These are phyloP conservation scores for Boulengeromyrus knoepffleri DNA, from an alignment of 2,113 vertebrate species.

Conservation along the genomic window DNA sequence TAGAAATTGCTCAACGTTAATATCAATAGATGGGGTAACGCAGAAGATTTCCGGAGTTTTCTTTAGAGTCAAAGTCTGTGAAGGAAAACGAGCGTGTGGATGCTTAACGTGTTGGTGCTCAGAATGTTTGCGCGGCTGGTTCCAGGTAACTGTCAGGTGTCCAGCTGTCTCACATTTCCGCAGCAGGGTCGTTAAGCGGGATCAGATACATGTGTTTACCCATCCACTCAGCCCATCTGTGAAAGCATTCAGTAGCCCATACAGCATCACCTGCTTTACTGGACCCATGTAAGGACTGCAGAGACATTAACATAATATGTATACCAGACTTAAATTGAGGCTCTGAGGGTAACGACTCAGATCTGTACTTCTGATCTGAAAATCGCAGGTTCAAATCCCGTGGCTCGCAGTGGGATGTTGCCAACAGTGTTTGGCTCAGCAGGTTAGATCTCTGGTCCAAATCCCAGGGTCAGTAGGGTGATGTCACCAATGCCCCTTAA, in stretches of 20 bases:
- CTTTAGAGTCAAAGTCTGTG: not conserved
- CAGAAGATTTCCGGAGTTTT: not conserved
- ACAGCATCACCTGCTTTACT: slow-evolving; percentile 3
- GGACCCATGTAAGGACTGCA: not conserved
- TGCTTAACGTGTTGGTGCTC: not conserved
- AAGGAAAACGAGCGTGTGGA: not conserved
- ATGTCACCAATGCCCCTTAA: not conserved
- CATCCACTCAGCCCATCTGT: not conserved
- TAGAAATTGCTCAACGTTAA: not conserved
- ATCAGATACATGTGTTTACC: not conserved
- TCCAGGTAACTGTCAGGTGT: slow-evolving; percentile 9
- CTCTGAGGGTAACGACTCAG: not conserved
- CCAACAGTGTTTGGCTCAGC: not conserved
- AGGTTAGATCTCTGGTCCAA: not conserved
- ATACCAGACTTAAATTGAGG: not conserved
- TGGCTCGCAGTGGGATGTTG: not conserved
- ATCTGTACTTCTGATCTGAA: not conserved
- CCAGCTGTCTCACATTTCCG: not conserved
- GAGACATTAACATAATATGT: not conserved
- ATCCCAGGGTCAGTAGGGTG: not conserved
- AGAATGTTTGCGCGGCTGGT: not conserved
- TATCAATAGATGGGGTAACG: not conserved
- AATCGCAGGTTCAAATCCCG: not conserved
- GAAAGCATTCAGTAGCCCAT: not conserved
- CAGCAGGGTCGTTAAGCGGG: not conserved